phyloP scores from a whole-genome alignment of 2,113 vertebrate genomes.

The Anarhynchus alexandrinus region DNA sequence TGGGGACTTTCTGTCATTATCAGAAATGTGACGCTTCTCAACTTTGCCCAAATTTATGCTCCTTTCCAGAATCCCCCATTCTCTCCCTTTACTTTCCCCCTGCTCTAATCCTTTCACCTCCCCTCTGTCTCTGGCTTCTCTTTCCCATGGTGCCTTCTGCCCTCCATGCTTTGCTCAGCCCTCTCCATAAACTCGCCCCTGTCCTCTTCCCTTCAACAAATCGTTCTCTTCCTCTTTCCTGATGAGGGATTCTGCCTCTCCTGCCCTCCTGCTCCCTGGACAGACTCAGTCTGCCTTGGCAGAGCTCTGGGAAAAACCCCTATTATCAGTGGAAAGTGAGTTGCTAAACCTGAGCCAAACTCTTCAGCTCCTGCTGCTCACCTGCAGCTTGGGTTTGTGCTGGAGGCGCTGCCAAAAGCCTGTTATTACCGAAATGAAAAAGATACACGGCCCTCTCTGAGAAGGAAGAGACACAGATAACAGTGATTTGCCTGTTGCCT shows the following conservation, averaged over 20 bases:
- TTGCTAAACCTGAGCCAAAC: slow-evolving; percentile 22
- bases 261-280: not conserved
- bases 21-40: not conserved
- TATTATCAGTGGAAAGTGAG: not conserved
- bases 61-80: not conserved
- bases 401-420: slow-evolving; percentile 17
- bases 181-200: not conserved
- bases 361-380: slow-evolving; percentile 14
- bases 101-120: not conserved
- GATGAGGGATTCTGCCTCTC: not conserved
- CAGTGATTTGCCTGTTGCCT: slow-evolving; percentile 52
- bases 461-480: slow-evolving; percentile 37
- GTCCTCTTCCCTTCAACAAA: not conserved
- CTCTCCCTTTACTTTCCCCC: not conserved
- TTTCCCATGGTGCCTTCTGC: not conserved
- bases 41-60: not conserved
- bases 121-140: not conserved
- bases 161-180: not conserved
- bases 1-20: not conserved
- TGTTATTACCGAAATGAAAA: slow-evolving; percentile 59
- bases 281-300: not conserved
- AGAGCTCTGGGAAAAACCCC: not conserved
- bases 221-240: not conserved
- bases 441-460: not conserved
- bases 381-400: slow-evolving; percentile 16